Conservation (phyloP, 2,113 vertebrate genomes). For the Dicrurus megarhynchus region DNA sequence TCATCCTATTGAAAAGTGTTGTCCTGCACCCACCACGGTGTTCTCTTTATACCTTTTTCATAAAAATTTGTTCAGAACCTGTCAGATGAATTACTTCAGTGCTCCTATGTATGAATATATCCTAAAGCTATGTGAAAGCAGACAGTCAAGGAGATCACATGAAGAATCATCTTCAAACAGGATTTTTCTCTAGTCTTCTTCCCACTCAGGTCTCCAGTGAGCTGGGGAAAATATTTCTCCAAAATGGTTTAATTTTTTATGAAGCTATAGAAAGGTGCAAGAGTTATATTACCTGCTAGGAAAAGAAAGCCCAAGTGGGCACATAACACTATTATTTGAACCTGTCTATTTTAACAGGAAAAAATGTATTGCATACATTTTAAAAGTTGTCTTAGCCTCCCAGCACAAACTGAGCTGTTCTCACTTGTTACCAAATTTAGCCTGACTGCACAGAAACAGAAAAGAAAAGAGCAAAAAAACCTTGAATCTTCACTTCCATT, state of each 20-base stretch:
- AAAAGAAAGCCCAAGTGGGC: neutral
- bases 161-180: neutral
- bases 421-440: slow-evolving; percentile 11
- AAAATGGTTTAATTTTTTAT: neutral
- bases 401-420: neutral
- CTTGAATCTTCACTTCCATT: slow-evolving; percentile 44
- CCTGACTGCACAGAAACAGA: neutral
- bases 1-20: neutral
- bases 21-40: neutral
- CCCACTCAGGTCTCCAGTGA: neutral
- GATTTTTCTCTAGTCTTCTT: neutral
- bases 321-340: neutral
- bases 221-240: neutral
- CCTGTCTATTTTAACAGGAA: neutral
- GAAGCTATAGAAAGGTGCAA: neutral
- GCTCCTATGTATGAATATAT: neutral
- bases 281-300: neutral
- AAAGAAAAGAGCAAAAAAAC: slow-evolving; percentile 5
- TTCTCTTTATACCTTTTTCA: neutral
- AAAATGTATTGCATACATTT: neutral
- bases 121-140: neutral
- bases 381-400: neutral
- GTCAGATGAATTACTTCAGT: neutral
- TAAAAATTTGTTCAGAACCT: neutral
- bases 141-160: neutral